Conservation (phyloP, 1,140 invertebrate species). For the Triops longicaudatus region DNA sequence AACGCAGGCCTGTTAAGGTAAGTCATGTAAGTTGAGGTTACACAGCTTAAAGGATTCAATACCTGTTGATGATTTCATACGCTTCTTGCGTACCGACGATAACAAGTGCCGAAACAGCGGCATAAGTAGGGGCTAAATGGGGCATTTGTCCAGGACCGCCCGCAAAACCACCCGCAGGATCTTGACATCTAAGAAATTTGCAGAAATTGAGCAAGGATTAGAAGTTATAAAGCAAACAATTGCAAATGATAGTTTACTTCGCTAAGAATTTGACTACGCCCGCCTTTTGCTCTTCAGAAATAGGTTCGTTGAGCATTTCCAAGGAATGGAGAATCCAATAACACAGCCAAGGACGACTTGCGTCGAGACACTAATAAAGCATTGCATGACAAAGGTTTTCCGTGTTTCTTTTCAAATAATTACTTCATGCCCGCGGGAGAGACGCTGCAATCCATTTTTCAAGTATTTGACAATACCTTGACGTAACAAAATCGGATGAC, state of each 20-base stretch:
- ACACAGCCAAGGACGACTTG: slow-evolving; percentile 88
- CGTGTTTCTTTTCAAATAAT: slow-evolving; percentile 29
- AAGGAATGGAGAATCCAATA: slow-evolving; percentile 92
- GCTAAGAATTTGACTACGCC: slow-evolving; percentile 58
- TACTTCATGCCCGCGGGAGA: slow-evolving; percentile 62
- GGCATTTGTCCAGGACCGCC: slow-evolving; percentile 84
- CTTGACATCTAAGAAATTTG: slow-evolving; percentile 57
- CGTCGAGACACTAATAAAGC: slow-evolving; percentile 64
- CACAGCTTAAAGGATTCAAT: slow-evolving; percentile 27
- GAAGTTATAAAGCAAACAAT: slow-evolving; percentile 27
- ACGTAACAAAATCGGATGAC: slow-evolving; percentile 54
- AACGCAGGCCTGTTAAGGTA: slow-evolving; percentile 51
- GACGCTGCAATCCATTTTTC: slow-evolving; percentile 54
- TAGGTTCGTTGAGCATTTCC: slow-evolving; percentile 63
- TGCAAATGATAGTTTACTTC: slow-evolving; percentile 35
- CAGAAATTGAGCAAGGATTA: slow-evolving; percentile 26
- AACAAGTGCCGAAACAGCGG: slow-evolving; percentile 84
- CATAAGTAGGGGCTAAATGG: slow-evolving; percentile 94
- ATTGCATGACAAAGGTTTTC: slow-evolving; percentile 19
- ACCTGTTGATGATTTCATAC: slow-evolving; percentile 77
- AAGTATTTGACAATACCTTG: slow-evolving; percentile 58
- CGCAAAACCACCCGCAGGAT: slow-evolving; percentile 77
- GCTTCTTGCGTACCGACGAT: slow-evolving; percentile 81
- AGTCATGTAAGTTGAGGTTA: neutral
- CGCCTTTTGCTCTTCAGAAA: slow-evolving; percentile 56